Evolutionary conservation across 2,113 vertebrate species (phyloP), one percentile per base, ranked within the genome.

Genomic region (Phycodurus eques): DNA sequence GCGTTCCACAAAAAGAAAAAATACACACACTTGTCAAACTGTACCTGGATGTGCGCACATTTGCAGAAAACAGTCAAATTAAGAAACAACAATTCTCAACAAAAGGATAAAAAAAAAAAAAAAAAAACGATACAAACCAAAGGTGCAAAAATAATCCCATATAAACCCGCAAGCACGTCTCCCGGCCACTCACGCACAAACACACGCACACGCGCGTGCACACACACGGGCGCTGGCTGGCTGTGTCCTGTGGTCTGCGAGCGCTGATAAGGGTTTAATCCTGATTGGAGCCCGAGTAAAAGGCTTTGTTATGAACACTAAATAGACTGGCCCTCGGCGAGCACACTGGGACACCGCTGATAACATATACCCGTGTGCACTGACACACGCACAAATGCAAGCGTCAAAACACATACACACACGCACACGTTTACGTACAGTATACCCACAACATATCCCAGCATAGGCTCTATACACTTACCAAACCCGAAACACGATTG

Each of bases 241-340:
- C 89, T 84, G 82, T 90, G 86, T 91, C 87, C 86, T 88, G 87
- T 88, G 87, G 90, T 91, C 90, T 91, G 90, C 78, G 82, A 85
- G 82, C 83, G 83, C 88, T 89, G 90, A 91, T 91, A 91, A 91
- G 88, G 82, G 82, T 86, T 90, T 91, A 91, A 91, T 90, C 88
- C 90, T 90, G 90, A 91, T 91, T 91, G 90, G 80, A 90, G 88
- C 83, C 83, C 83, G 80, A 84, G 90, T 91, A 89, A 91, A 90
- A 91, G 85, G 88, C 90, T 91, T 91, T 91, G 90, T 91, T 91
- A 91, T 90, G 85, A 91, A 91, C 87, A 91, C 88, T 91, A 91
- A 91, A 91, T 88, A 91, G 90, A 91, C 90, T 87, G 90, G 90
- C 90, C 90, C 87, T 90, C 80, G 84, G 90, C 86, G 90, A 90